Evolutionary conservation across 1,140 invertebrate genomes (phyloP).

Genomic region (Pseudomyrmex gracilis): DNA sequence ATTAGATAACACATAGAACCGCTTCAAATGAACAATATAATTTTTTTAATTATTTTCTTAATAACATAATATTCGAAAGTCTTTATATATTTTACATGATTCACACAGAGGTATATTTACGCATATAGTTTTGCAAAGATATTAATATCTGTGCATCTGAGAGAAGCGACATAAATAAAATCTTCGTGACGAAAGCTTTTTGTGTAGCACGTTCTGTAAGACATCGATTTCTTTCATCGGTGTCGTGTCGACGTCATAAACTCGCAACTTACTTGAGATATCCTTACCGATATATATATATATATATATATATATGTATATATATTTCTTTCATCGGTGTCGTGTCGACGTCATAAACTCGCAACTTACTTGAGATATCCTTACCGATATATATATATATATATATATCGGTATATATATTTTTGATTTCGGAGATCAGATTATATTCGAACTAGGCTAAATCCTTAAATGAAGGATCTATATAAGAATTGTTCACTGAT

Average conservation of each 20-base stretch:
- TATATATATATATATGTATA: no score
- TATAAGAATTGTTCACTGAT: constrained; percentile 45
- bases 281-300: not conserved
- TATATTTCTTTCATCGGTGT: no score
- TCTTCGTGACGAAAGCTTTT: not conserved
- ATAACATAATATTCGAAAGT: not conserved
- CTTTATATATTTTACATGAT: no score
- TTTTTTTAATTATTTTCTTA: not conserved
- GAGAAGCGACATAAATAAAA: not conserved
- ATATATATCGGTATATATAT: not conserved
- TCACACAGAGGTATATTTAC: not conserved
- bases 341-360: not conserved
- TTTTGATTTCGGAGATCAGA: constrained; percentile 18
- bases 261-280: not conserved
- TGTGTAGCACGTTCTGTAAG: not conserved
- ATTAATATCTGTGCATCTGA: not conserved
- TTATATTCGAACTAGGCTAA: constrained; percentile 35
- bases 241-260: not conserved
- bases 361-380: not conserved
- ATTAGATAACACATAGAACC: constrained; percentile 3
- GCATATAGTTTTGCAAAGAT: constrained; percentile 8
- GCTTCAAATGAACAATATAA: not conserved
- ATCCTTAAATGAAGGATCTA: constrained; percentile 30
- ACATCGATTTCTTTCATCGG: constrained; percentile 24
- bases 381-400: constrained; percentile 9